These are phyloP conservation scores for Archaeoteleia sp. DNA, from an alignment of 2,888 invertebrate genomes.

Conservation along the genomic window DNA sequence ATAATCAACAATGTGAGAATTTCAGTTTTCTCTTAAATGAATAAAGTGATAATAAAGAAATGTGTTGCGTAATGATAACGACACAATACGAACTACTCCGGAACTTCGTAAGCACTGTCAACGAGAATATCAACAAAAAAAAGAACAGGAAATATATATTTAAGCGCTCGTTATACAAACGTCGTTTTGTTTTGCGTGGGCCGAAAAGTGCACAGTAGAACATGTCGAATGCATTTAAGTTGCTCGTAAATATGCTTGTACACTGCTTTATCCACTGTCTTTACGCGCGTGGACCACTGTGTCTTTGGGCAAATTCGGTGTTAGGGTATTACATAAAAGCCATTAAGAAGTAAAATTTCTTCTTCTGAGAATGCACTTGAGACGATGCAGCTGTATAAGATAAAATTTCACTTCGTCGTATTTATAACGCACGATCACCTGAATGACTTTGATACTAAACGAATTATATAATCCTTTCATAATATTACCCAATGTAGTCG, in stretches of 20 bases:
- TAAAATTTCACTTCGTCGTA: too few species aligned
- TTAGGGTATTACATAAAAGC: not conserved
- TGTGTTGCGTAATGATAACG: too few species aligned
- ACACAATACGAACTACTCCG: too few species aligned
- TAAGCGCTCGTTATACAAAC: not conserved
- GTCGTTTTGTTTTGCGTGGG: not conserved
- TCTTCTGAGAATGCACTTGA: too few species aligned
- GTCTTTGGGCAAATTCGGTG: not conserved
- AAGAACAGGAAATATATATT: not conserved
- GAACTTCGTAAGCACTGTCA: not conserved
- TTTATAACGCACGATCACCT: too few species aligned
- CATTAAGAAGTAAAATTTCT: not conserved
- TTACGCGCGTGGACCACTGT: not conserved
- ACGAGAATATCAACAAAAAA: not conserved
- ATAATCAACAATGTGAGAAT: too few species aligned
- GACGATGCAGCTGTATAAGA: too few species aligned
- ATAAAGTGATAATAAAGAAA: too few species aligned
- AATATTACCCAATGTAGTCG: too few species aligned
- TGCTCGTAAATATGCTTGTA: not conserved
- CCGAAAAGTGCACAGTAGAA: not conserved
- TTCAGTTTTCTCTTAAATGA: too few species aligned
- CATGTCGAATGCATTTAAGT: not conserved
- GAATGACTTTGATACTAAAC: too few species aligned
- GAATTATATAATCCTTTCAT: too few species aligned
- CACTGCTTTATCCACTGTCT: not conserved